Evolutionary conservation across 2,113 vertebrate species (phyloP).

Genomic region (Myanophis thanlyinensis): DNA sequence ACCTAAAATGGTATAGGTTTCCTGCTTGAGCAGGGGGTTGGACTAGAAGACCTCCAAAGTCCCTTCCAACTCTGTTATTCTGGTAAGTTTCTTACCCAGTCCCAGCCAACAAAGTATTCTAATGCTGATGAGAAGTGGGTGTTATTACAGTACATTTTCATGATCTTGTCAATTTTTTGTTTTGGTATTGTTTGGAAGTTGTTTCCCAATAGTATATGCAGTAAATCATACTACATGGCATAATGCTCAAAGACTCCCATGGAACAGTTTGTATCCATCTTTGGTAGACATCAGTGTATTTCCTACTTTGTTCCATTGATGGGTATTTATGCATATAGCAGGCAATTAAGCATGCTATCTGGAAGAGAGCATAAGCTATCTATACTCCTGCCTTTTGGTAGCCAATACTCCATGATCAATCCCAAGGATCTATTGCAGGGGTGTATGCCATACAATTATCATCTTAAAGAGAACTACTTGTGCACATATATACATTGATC

Average conservation of each 20-base stretch:
- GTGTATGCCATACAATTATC: background rate
- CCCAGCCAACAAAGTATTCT: background rate
- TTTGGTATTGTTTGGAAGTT: background rate
- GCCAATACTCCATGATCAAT: background rate
- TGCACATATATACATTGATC: background rate
- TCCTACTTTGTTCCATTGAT: background rate
- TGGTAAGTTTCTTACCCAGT: background rate
- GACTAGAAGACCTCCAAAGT: background rate
- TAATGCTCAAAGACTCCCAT: background rate
- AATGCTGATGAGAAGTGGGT: background rate
- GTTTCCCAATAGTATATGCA: no score
- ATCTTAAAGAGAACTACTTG: background rate
- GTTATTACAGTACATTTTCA: background rate
- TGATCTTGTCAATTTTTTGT: background rate
- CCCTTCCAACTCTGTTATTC: background rate
- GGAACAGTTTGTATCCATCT: background rate
- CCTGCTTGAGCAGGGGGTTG: background rate
- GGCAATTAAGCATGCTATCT: background rate
- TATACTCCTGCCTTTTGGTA: background rate
- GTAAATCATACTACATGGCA: background rate
- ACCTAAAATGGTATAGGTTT: background rate
- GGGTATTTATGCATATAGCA: background rate
- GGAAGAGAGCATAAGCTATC: background rate
- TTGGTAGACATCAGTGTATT: background rate
- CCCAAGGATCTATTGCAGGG: background rate